Evolutionary conservation across 2,113 vertebrate species (phyloP).

Genomic region (Protomyctophum bolini): DNA sequence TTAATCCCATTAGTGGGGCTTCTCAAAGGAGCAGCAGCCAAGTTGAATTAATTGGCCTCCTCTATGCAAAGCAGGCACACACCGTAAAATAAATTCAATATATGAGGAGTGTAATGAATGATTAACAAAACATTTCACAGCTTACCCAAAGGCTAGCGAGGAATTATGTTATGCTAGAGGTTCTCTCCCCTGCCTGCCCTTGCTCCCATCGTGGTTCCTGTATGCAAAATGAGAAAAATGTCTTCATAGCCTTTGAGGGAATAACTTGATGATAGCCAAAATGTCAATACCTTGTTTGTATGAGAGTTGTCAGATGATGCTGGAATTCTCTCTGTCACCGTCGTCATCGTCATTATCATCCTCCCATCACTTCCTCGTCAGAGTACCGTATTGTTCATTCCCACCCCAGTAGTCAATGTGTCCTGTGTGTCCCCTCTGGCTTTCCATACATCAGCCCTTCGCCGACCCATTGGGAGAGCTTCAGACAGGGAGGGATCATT

Average conservation of each 20-base stretch:
- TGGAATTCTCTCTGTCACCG: constrained; percentile 45
- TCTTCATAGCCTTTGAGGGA: not conserved
- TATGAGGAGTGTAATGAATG: constrained; percentile 68
- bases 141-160: constrained; percentile 57
- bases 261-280: constrained; percentile 23
- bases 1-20: constrained; percentile 59
- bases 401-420: constrained; percentile 51
- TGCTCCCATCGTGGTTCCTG: no score
- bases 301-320: constrained; percentile 60
- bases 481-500: constrained; percentile 63
- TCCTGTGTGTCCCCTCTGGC: constrained; percentile 63
- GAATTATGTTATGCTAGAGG: constrained; percentile 47
- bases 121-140: constrained; percentile 74
- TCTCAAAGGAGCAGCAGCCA: constrained; percentile 65
- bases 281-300: constrained; percentile 35
- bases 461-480: constrained; percentile 54
- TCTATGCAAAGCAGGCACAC: constrained; percentile 75
- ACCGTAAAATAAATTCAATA: constrained; percentile 72
- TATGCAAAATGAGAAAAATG: no score
- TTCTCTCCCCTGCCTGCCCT: constrained; percentile 19
- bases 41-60: constrained; percentile 77
- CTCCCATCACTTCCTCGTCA: constrained; percentile 59
- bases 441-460: constrained; percentile 71
- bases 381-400: not conserved
- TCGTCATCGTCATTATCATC: constrained; percentile 42